Base-by-base conservation (phyloP, 2,888 invertebrate genomes). In the Venustoraphidia nigricollis region DNA sequence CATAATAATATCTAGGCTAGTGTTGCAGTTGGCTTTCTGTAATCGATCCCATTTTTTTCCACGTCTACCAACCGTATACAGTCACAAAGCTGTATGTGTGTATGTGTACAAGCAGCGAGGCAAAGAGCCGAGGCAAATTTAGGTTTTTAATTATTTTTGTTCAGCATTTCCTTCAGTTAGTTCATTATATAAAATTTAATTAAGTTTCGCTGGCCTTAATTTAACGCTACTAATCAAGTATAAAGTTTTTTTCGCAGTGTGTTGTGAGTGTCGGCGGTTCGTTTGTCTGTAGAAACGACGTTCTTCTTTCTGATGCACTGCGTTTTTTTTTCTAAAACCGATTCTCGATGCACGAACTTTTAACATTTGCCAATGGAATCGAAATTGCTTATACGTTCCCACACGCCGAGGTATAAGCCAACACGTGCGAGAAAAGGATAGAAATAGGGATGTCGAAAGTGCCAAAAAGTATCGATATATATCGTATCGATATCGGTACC, bases 181-280 rank as follows among this genome's bases (percentile, higher is more conserved):
- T 67, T 67, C 68, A 67, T 68, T 68, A 68, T 68, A 67, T 67
- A 63, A 68, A 67, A 67, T 68, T 67, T 67, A 68, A 67, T 68
- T 67, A 68, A 67, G 68, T 66, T 66, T 66, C 65, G 64, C 61
- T 64, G 63, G 63, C 64, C 66, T 66, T 66, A 67, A 67, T 67
- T 67, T 67, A 67, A 67, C 67, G 67, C 66, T 67, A 66, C 67
- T 67, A 67, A 67, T 67, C 67, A 67, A 67, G 67, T 67, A 67
- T 66, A 66, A 67, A 67, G 65, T 66, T 66, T 62, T 62, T 65
- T 65, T 64, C 51, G 43, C 47, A 41, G 41, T 34, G 46, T 60
- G 61, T 61, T 61, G 59, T 59, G 59, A 60, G 60, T 61, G 59
- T 60, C 57, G 57, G 59, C 41, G 41, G 47, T 39, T 8, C 39